phyloP scores from a whole-genome alignment of 2,888 invertebrate genomes.

The Mythimna pallens region DNA sequence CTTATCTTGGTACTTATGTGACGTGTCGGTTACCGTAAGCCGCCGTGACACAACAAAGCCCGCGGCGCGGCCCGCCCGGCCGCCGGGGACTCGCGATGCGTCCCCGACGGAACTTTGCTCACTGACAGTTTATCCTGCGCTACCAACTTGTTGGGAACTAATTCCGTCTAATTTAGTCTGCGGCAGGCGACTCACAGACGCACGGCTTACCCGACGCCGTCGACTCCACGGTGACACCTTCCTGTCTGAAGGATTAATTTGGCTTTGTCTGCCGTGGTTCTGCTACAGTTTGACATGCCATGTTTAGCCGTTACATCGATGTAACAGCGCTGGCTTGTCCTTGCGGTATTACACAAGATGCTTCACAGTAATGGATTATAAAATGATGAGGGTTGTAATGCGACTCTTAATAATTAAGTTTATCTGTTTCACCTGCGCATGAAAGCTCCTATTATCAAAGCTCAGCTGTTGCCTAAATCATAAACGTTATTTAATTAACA shows the following conservation, averaged over 20 bases:
- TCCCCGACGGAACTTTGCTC: slow-evolving; percentile 68
- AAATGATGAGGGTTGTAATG: slow-evolving; percentile 48
- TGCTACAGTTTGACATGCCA: slow-evolving; percentile 66
- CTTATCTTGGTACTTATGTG: slow-evolving; percentile 64
- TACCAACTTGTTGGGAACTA: slow-evolving; percentile 78
- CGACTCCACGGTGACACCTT: slow-evolving; percentile 70
- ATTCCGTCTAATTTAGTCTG: slow-evolving; percentile 80
- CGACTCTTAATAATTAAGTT: slow-evolving; percentile 38
- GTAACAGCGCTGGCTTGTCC: slow-evolving; percentile 12
- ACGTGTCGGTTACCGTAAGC: slow-evolving; percentile 65
- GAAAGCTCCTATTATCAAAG: slow-evolving; percentile 19
- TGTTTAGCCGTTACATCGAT: slow-evolving; percentile 56
- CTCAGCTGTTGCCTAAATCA: slow-evolving; percentile 31
- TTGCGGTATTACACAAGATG: slow-evolving; percentile 34
- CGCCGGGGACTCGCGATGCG: slow-evolving; percentile 62
- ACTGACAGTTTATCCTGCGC: slow-evolving; percentile 76
- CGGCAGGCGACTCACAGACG: slow-evolving; percentile 66
- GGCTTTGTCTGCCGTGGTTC: slow-evolving; percentile 73
- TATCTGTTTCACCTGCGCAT: slow-evolving; percentile 38
- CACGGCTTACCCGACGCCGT: slow-evolving; percentile 68
- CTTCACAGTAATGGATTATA: slow-evolving; percentile 40
- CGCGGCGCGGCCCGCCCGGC: slow-evolving; percentile 55
- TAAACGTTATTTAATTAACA: slow-evolving; percentile 55
- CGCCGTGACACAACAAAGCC: slow-evolving; percentile 67
- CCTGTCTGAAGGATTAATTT: slow-evolving; percentile 77